Conservation (phyloP, 2,888 invertebrate species). For the Subacronicta megacephala region DNA sequence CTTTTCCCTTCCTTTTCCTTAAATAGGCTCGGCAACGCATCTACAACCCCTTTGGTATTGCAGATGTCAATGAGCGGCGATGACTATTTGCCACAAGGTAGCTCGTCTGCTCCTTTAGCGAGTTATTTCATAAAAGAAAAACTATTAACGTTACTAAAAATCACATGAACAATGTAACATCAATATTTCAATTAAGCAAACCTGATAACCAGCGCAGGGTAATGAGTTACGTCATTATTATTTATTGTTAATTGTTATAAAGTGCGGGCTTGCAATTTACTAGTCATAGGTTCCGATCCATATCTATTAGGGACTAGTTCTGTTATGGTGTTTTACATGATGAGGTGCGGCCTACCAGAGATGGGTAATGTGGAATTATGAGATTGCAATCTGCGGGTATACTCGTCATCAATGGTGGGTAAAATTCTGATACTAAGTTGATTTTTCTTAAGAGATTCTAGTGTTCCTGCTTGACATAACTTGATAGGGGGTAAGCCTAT, state of each 20-base stretch:
- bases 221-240: conserved; percentile 62
- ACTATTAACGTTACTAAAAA: conserved; percentile 3
- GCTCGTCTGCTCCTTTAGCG: no score
- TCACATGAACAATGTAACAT: conserved; percentile 7
- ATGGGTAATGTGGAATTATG: conserved; percentile 24
- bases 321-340: conserved; percentile 56
- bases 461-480: no score
- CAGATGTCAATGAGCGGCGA: no score
- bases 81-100: no score
- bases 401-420: neutral
- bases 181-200: conserved; percentile 50
- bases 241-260: conserved; percentile 67
- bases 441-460: no score
- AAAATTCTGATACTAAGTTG: no score
- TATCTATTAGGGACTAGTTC: conserved; percentile 52
- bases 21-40: no score
- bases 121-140: no score
- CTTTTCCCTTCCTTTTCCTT: no score
- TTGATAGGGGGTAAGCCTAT: no score
- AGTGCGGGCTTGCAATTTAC: conserved; percentile 61
- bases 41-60: no score
- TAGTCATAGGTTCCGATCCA: conserved; percentile 58
- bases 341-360: conserved; percentile 58
- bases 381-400: conserved; percentile 22
- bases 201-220: conserved; percentile 45